phyloP scores from a whole-genome alignment of 2,797 vertebrate genomes.

The Ptychobarbus kaznakovi region DNA sequence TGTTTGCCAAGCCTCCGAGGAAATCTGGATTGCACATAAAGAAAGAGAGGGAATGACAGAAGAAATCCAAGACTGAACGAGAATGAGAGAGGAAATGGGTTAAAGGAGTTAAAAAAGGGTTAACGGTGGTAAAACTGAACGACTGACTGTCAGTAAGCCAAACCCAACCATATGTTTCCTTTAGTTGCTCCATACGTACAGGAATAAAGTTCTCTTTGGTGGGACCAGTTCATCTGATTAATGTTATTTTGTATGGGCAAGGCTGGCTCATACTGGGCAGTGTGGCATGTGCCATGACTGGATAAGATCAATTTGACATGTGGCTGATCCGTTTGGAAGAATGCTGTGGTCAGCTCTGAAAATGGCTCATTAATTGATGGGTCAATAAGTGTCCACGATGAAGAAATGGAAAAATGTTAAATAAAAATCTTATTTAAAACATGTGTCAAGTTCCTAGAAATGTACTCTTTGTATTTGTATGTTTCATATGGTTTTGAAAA shows the following conservation, averaged over 20 bases:
- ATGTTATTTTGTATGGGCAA: conserved; percentile 25
- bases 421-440: neutral
- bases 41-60: conserved; percentile 19
- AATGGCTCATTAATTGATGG: conserved; percentile 17
- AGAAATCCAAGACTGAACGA: conserved; percentile 21
- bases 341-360: conserved; percentile 25
- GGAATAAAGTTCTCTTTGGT: conserved; percentile 17
- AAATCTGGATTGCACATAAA: conserved; percentile 48
- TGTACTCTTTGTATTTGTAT: neutral
- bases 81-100: conserved; percentile 20
- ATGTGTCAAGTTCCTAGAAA: neutral
- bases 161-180: conserved; percentile 16
- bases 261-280: conserved; percentile 11
- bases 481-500: neutral
- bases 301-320: conserved; percentile 38
- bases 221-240: conserved; percentile 6
- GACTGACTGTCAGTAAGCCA: conserved; percentile 29
- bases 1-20: conserved; percentile 41
- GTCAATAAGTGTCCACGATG: neutral
- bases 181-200: conserved; percentile 8
- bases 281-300: conserved; percentile 15
- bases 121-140: conserved; percentile 20
- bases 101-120: conserved; percentile 28
- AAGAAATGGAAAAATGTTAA: conserved; percentile 9
- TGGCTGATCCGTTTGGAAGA: conserved; percentile 30